phyloP scores from a whole-genome alignment of 2,113 vertebrate genomes.

The Clupea harengus region DNA sequence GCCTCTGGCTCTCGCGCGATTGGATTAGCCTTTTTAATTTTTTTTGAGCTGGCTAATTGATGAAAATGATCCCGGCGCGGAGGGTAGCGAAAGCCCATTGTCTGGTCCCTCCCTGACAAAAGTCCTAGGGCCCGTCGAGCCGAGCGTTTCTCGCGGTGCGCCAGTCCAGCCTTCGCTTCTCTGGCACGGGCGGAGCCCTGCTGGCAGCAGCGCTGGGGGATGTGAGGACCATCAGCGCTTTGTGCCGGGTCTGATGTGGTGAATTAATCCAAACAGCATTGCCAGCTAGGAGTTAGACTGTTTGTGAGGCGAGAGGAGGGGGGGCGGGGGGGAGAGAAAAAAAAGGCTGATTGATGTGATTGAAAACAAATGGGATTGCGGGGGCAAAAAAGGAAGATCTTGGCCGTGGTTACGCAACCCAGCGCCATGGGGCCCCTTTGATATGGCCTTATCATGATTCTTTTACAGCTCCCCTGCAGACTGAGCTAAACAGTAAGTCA shows the following conservation, averaged over 20 bases:
- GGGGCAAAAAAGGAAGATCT: slow-evolving; percentile 5
- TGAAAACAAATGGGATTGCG: slow-evolving; percentile 42
- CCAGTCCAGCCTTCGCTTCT: slow-evolving; percentile 51
- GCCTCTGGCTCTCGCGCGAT: slow-evolving; percentile 52
- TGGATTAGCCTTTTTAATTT: slow-evolving; percentile 57
- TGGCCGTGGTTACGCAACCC: slow-evolving; percentile 21
- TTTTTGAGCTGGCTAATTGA: slow-evolving; percentile 67
- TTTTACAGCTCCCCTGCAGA: background rate
- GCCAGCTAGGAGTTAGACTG: slow-evolving; percentile 37
- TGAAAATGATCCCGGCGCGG: slow-evolving; percentile 66
- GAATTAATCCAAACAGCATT: slow-evolving; percentile 42
- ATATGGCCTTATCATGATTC: slow-evolving; percentile 22
- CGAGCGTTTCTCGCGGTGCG: background rate
- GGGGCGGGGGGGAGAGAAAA: background rate
- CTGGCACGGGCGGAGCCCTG: background rate
- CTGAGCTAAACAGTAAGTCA: background rate
- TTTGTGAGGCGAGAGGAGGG: slow-evolving; percentile 32
- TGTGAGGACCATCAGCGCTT: slow-evolving; percentile 19
- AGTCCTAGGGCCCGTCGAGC: background rate
- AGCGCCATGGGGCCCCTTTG: background rate
- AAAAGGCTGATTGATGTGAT: slow-evolving; percentile 38
- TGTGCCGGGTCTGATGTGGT: slow-evolving; percentile 29
- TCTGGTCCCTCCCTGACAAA: slow-evolving; percentile 27
- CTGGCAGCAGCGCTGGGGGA: background rate
- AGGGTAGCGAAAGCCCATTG: slow-evolving; percentile 54